Conservation (phyloP, 2,888 invertebrate genomes). For the Brachyopa scutellaris region DNA sequence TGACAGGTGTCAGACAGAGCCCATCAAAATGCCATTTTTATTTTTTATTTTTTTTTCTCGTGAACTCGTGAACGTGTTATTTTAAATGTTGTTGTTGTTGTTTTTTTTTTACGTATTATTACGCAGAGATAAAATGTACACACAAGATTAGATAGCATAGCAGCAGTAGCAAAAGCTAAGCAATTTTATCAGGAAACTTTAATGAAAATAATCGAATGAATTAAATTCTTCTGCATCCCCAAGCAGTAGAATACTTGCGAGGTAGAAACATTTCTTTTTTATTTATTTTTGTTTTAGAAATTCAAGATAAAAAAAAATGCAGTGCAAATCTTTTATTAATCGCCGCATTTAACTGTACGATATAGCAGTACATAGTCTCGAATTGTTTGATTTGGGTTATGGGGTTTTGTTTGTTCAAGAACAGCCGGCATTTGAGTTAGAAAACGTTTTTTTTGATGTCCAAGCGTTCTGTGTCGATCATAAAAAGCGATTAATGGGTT, state of each 20-base stretch:
- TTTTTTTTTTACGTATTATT: neutral
- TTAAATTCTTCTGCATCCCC: neutral
- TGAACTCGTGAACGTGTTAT: neutral
- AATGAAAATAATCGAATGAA: slow-evolving; percentile 8
- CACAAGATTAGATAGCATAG: slow-evolving; percentile 22
- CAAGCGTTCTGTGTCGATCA: neutral
- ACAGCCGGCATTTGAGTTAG: slow-evolving; percentile 7
- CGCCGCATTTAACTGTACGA: neutral
- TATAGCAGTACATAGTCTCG: too few species aligned
- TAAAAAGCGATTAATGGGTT: neutral
- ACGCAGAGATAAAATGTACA: neutral
- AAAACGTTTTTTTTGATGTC: too few species aligned
- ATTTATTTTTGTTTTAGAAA: neutral
- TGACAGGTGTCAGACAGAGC: slow-evolving; percentile 43
- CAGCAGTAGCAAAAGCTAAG: neutral
- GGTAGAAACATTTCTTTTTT: too few species aligned
- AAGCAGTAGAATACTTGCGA: too few species aligned
- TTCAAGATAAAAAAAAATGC: neutral
- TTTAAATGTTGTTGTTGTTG: too few species aligned
- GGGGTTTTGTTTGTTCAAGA: slow-evolving; percentile 21
- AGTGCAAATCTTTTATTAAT: neutral
- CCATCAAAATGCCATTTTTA: slow-evolving; percentile 5
- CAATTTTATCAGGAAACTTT: slow-evolving; percentile 1
- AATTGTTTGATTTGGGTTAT: slow-evolving; percentile 4
- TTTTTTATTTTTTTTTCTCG: too few species aligned